Conservation (phyloP, 2,888 invertebrate genomes). For the Eustalomyia histrio region DNA sequence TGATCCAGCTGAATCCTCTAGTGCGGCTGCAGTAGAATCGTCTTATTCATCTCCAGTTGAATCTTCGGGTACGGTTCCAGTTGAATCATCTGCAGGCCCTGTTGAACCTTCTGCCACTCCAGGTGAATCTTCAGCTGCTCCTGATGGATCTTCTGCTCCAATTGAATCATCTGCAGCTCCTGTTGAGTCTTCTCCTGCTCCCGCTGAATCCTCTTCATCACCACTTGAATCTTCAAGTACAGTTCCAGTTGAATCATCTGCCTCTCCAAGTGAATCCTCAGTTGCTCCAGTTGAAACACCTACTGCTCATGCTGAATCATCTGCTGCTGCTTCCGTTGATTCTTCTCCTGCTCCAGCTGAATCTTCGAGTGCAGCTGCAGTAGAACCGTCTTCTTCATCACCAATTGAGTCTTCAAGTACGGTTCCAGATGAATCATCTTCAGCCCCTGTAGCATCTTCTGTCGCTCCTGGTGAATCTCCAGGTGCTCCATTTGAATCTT, state of each 20-base stretch:
- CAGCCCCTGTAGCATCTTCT: too few species aligned
- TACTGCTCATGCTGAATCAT: background rate
- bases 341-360: background rate
- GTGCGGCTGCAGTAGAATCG: background rate
- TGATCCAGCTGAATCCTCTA: conserved; percentile 1
- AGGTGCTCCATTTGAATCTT: background rate
- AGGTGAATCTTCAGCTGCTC: background rate
- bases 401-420: background rate
- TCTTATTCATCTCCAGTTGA: conserved; percentile 33
- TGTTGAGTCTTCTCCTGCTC: background rate
- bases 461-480: too few species aligned
- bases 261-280: conserved; percentile 33
- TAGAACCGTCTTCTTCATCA: background rate
- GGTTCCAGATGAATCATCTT: background rate
- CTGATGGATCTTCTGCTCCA: conserved; percentile 18
- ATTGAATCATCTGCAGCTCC: too few species aligned
- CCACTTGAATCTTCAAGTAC: conserved; percentile 3
- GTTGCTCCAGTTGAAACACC: too few species aligned
- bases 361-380: background rate
- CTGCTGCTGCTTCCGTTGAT: background rate
- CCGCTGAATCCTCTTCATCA: conserved; percentile 3
- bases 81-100: background rate
- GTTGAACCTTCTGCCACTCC: conserved; percentile 23
- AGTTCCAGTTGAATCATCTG: background rate
- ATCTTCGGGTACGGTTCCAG: background rate